Evolutionary conservation across 2,888 invertebrate species (phyloP).

Genomic region (Litoditis marina): DNA sequence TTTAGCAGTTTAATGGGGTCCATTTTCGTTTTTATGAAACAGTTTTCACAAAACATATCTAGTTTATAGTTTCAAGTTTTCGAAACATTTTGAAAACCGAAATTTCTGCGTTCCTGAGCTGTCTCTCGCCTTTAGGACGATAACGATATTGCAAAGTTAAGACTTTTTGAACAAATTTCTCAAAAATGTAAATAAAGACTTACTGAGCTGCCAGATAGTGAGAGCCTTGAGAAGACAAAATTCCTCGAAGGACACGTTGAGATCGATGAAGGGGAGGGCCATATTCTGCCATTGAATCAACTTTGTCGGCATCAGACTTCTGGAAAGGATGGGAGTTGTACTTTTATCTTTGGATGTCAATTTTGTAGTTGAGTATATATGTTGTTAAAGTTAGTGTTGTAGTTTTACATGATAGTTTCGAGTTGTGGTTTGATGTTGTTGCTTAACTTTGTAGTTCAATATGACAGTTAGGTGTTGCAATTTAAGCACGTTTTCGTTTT

Average conservation of each 20-base stretch:
- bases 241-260: slow-evolving; percentile 38
- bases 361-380: too few relatives aligned
- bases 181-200: too few relatives aligned
- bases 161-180: too few relatives aligned
- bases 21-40: too few relatives aligned
- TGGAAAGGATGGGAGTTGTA: slow-evolving; percentile 14
- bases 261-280: slow-evolving; percentile 29
- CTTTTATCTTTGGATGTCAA: not conserved
- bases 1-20: too few relatives aligned
- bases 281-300: slow-evolving; percentile 32
- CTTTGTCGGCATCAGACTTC: slow-evolving; percentile 39
- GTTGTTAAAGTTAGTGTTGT: too few relatives aligned
- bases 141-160: not conserved
- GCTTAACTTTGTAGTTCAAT: too few relatives aligned
- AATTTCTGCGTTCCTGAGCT: not conserved
- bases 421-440: not conserved
- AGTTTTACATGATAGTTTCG: not conserved
- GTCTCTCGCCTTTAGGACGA: not conserved
- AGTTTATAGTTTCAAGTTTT: too few relatives aligned
- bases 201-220: slow-evolving; percentile 42
- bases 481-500: too few relatives aligned
- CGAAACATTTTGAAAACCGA: not conserved
- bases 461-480: too few relatives aligned
- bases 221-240: slow-evolving; percentile 36
- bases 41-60: too few relatives aligned